A percentile compares a stretch with the other conserved stretches of the same genome.
phyloP scores from a whole-genome alignment of 2,888 invertebrate species.

The Papilio gigon region DNA sequence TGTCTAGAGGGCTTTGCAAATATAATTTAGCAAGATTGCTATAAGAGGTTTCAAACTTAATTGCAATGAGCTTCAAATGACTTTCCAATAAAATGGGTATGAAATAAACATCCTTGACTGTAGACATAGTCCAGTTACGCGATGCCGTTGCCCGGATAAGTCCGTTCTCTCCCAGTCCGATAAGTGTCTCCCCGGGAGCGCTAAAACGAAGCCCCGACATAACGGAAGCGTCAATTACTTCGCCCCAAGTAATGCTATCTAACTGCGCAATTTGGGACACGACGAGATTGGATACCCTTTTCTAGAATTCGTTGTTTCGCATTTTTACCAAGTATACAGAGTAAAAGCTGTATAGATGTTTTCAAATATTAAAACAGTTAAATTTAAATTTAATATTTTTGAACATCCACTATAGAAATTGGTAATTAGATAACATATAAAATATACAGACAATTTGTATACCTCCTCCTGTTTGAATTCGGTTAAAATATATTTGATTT shows the following conservation, averaged over 20 bases:
- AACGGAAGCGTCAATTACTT: slow-evolving; percentile 49
- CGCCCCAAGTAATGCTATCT: slow-evolving; percentile 42
- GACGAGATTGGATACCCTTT: slow-evolving; percentile 27
- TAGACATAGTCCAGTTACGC: not conserved
- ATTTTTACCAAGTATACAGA: not conserved
- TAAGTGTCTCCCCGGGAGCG: slow-evolving; percentile 43
- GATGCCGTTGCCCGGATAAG: slow-evolving; percentile 4
- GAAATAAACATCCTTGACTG: too few relatives aligned
- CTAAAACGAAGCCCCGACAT: slow-evolving; percentile 43
- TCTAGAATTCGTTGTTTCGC: not conserved
- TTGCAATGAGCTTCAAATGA: too few relatives aligned
- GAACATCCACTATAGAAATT: too few relatives aligned
- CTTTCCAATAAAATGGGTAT: too few relatives aligned
- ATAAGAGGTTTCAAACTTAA: too few relatives aligned
- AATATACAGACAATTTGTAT: too few relatives aligned
- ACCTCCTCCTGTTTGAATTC: too few relatives aligned
- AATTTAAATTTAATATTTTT: too few relatives aligned
- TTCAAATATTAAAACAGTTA: not conserved
- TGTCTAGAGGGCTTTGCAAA: too few relatives aligned
- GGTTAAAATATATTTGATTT: too few relatives aligned
- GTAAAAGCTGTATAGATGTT: not conserved
- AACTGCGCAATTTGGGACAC: slow-evolving; percentile 28
- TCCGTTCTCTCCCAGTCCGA: slow-evolving; percentile 19
- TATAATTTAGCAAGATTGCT: too few relatives aligned
- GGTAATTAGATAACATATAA: too few relatives aligned